Percentiles rank a stretch among this genome's conserved stretches.
Evolutionary conservation across 2,113 vertebrate genomes (phyloP).

Genomic region (Brachypodius melanocephalos): DNA sequence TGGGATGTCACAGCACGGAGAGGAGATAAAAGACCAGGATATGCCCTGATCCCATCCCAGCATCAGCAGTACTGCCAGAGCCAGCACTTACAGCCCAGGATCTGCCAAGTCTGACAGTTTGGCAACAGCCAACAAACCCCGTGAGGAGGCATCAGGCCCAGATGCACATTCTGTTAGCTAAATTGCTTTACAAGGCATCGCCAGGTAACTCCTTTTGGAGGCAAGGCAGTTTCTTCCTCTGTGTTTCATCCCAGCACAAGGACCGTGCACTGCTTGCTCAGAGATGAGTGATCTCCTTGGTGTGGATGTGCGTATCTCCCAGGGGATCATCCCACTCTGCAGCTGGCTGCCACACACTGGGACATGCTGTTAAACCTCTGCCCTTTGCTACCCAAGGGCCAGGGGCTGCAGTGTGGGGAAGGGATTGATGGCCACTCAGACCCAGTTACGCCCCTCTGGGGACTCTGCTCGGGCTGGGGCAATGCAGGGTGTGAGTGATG

Average conservation of each 20-base stretch:
- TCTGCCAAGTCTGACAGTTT: neutral
- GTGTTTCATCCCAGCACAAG: neutral
- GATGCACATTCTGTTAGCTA: neutral
- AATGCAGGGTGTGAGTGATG: neutral
- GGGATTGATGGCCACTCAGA: neutral
- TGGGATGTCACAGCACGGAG: accelerated
- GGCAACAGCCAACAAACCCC: neutral
- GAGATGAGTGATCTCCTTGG: accelerated
- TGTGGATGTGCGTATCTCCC: accelerated
- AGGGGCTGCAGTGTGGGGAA: neutral
- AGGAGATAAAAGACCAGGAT: neutral
- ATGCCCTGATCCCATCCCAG: neutral
- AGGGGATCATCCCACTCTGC: accelerated
- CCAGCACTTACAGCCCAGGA: neutral
- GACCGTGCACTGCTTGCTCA: accelerated
- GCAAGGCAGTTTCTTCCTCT: neutral
- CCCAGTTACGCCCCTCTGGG: neutral
- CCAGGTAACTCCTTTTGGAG: neutral
- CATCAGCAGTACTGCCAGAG: neutral
- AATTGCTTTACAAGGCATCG: accelerated
- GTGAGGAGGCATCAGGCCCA: neutral
- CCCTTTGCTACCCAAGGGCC: neutral
- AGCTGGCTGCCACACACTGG: accelerated
- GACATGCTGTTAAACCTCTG: neutral
- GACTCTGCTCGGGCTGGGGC: neutral